phyloP scores from a whole-genome alignment of 2,113 vertebrate species.

The Macquaria australasica region DNA sequence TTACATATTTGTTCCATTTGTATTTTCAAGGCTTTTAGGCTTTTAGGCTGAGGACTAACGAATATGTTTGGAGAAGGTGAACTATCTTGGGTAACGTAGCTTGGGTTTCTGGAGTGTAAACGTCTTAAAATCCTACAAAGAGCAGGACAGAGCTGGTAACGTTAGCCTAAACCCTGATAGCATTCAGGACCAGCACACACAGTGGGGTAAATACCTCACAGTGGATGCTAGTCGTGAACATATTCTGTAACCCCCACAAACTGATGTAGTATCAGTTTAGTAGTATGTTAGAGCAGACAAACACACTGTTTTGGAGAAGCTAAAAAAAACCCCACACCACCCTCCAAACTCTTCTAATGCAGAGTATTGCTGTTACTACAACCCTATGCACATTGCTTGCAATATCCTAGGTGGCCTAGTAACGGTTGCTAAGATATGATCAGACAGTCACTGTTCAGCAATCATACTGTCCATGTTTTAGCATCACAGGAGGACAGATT shows the following conservation, averaged over 20 bases:
- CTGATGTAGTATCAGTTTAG: too few species aligned
- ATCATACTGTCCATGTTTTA: background rate
- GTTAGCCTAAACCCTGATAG: background rate
- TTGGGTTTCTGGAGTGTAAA: background rate
- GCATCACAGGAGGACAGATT: background rate
- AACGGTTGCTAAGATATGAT: background rate
- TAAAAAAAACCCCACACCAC: background rate
- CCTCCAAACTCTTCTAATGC: background rate
- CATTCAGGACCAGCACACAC: background rate
- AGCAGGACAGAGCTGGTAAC: too few species aligned
- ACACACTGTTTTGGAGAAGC: background rate
- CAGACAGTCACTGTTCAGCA: background rate
- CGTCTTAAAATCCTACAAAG: too few species aligned
- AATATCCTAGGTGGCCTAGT: background rate
- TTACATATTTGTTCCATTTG: background rate
- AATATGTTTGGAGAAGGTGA: too few species aligned
- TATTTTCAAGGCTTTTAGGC: too few species aligned
- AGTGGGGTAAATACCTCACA: too few species aligned
- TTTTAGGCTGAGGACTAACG: too few species aligned
- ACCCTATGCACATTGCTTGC: background rate
- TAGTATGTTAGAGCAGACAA: background rate
- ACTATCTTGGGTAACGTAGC: too few species aligned
- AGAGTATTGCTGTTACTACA: background rate
- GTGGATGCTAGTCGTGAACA: too few species aligned
- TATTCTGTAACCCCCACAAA: too few species aligned